phyloP scores from a whole-genome alignment of 2,113 vertebrate genomes.

The Rafetus swinhoei region DNA sequence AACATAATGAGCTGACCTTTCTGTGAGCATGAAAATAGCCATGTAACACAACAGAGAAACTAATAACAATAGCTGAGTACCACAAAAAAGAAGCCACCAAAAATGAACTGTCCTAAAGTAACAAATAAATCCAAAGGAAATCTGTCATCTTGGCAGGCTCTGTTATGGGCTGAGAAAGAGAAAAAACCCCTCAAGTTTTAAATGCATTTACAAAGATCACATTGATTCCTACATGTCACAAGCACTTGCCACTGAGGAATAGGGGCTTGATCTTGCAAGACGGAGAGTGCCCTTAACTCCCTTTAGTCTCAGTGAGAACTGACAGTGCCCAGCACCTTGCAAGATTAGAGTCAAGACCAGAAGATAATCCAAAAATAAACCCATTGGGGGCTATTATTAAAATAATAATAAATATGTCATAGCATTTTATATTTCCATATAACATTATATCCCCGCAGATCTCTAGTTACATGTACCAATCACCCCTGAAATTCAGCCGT shows the following conservation, averaged over 20 bases:
- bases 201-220: neutral
- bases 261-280: neutral
- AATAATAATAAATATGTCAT: neutral
- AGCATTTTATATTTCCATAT: neutral
- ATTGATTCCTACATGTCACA: neutral
- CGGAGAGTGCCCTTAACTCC: neutral
- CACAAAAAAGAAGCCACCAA: neutral
- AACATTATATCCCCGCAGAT: neutral
- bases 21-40: neutral
- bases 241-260: fast-evolving
- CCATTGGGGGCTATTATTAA: neutral
- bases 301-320: neutral
- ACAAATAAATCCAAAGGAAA: neutral
- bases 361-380: neutral
- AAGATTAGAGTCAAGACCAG: neutral
- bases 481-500: neutral
- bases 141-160: neutral
- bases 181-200: fast-evolving
- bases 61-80: neutral
- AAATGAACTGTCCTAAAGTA: fast-evolving
- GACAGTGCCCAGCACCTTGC: neutral
- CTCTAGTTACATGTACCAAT: constrained; percentile 40
- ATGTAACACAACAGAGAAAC: neutral
- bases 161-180: neutral
- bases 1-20: neutral